A percentile compares a stretch with the other conserved stretches of the same genome.
phyloP scores from a whole-genome alignment of 2,113 vertebrate genomes.

The Sterna hirundo region DNA sequence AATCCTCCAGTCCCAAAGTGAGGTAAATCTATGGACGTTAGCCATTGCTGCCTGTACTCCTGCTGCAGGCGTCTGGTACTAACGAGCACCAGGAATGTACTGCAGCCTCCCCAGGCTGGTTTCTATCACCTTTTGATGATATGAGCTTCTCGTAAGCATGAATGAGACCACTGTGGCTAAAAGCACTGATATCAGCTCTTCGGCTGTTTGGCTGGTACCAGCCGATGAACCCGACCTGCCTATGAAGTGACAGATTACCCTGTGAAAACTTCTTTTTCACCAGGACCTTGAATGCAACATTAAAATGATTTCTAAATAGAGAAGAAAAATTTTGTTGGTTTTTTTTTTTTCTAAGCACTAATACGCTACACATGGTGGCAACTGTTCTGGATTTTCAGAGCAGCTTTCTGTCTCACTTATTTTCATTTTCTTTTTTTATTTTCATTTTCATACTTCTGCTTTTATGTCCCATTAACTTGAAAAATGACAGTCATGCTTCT shows the following conservation, averaged over 20 bases:
- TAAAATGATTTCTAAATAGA: not conserved
- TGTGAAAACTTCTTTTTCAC: not conserved
- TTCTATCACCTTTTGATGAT: not conserved
- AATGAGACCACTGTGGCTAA: not conserved
- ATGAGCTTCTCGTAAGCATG: not conserved
- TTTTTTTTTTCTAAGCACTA: not conserved
- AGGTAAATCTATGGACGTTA: accelerated
- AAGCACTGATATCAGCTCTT: not conserved
- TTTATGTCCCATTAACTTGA: not conserved
- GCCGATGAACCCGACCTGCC: not conserved
- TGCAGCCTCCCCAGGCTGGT: not conserved
- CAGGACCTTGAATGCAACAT: not conserved
- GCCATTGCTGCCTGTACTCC: not conserved
- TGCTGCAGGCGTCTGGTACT: not conserved
- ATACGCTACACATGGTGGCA: not conserved
- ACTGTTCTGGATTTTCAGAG: not conserved
- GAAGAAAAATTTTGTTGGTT: not conserved
- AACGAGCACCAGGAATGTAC: accelerated
- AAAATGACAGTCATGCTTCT: not conserved
- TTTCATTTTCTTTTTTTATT: not conserved
- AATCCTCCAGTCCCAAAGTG: not conserved
- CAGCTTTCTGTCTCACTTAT: not conserved
- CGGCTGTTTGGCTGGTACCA: not conserved
- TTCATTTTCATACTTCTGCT: not conserved
- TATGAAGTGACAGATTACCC: not conserved